Base-by-base conservation (phyloP, 2,113 vertebrate genomes). In the Salminus brasiliensis region DNA sequence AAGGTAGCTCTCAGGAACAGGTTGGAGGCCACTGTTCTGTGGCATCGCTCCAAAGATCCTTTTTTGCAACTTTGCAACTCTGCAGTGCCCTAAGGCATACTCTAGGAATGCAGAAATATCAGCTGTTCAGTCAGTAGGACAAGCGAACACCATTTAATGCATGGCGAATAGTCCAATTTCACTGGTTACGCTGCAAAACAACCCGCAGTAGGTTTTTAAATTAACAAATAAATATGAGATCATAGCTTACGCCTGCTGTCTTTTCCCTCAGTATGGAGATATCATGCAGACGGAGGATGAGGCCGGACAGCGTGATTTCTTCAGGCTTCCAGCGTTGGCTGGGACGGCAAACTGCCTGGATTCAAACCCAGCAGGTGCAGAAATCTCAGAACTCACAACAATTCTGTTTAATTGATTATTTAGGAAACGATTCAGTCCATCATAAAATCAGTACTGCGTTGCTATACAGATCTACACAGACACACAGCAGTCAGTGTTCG, bases 351-450 rank as follows among this genome's bases (percentile, higher is more conserved):
- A 93, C 71, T 99, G 97, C 81, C 85, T 94, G 25, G 95, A 97
- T 71, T 29, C 15, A 0, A 98, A 93, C 85, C 96, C 97, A 86
- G 94, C 95, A 92, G 97, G 97, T 98, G 5, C n/a, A 3, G 52
- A 41, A 41, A 4, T 5, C 39, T n/a, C n/a, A n/a, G n/a, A n/a
- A n/a, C 39, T n/a, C n/a, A n/a, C n/a, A n/a, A n/a, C n/a, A n/a
- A n/a, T n/a, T n/a, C n/a, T n/a, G n/a, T n/a, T n/a, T n/a, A n/a
- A n/a, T n/a, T n/a, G n/a, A n/a, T n/a, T n/a, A n/a, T n/a, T n/a
- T n/a, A n/a, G n/a, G n/a, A n/a, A n/a, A n/a, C n/a, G n/a, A n/a
- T n/a, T n/a, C n/a, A n/a, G n/a, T n/a, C n/a, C n/a, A n/a, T n/a
- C n/a, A n/a, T n/a, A n/a, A n/a, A n/a, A n/a, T n/a, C n/a, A n/a